Conservation (phyloP, 2,797 vertebrate genomes). For the Fratercula arctica region DNA sequence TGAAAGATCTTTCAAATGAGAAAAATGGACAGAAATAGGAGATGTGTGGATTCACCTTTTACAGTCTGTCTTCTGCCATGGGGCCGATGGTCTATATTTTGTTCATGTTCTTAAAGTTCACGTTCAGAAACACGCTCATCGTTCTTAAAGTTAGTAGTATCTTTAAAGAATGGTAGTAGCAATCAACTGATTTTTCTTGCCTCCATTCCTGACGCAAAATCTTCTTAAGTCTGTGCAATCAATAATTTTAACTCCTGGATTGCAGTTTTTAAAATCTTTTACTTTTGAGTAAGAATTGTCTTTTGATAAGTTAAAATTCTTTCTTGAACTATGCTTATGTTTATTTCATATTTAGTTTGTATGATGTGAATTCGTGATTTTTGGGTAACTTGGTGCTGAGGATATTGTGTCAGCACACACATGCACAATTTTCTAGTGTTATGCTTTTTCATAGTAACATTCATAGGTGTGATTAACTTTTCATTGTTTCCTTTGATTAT, state of each 20-base stretch:
- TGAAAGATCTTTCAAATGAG: background rate
- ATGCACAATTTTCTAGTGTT: background rate
- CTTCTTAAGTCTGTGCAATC: background rate
- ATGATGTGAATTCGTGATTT: background rate
- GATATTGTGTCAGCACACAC: background rate
- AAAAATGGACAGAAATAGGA: background rate
- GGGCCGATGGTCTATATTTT: background rate
- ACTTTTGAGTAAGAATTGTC: background rate
- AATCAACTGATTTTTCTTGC: background rate
- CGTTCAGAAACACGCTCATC: background rate
- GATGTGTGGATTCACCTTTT: background rate
- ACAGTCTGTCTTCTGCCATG: background rate
- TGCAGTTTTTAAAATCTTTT: background rate
- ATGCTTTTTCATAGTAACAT: background rate
- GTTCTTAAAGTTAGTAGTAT: background rate
- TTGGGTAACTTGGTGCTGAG: background rate
- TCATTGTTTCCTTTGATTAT: background rate
- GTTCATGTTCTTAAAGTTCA: background rate
- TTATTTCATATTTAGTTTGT: background rate
- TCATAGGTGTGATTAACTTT: background rate
- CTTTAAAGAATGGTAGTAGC: background rate
- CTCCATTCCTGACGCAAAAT: background rate
- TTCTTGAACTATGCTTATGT: background rate
- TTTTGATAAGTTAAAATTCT: background rate
- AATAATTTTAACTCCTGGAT: background rate